Conservation (phyloP, 2,888 invertebrate genomes). For the Nasonovia ribisnigri region DNA sequence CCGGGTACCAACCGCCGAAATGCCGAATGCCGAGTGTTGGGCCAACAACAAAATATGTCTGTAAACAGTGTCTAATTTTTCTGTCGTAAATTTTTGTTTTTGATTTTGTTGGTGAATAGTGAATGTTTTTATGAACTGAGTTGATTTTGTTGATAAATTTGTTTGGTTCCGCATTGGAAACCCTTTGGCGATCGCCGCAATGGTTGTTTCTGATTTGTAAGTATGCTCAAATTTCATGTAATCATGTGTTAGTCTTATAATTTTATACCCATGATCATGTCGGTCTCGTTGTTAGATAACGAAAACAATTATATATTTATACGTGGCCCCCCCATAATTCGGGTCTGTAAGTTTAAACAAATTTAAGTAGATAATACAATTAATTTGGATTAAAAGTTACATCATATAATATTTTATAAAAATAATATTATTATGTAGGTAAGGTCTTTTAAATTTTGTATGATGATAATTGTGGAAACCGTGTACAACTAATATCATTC, state of each 20-base stretch:
- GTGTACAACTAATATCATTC: background rate
- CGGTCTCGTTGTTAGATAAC: background rate
- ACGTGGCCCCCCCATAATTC: background rate
- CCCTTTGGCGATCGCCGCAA: background rate
- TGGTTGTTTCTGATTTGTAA: slow-evolving; percentile 63
- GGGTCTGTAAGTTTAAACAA: background rate
- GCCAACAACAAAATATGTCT: background rate
- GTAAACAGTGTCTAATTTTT: background rate
- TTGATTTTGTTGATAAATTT: background rate
- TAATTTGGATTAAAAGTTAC: background rate
- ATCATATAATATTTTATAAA: background rate
- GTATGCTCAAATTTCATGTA: background rate
- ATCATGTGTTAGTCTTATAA: background rate
- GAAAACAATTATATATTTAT: background rate
- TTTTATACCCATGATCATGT: background rate
- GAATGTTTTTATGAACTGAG: background rate
- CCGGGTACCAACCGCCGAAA: background rate
- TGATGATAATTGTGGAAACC: background rate
- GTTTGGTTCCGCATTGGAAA: background rate
- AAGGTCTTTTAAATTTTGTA: background rate
- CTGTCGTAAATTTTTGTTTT: background rate
- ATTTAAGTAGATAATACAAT: background rate
- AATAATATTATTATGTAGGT: background rate
- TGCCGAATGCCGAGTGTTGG: too few species aligned
- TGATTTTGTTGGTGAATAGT: background rate